These are phyloP conservation scores for Drosophila lacteicornis DNA, from an alignment of 1,140 invertebrate genomes.

Conservation along the genomic window DNA sequence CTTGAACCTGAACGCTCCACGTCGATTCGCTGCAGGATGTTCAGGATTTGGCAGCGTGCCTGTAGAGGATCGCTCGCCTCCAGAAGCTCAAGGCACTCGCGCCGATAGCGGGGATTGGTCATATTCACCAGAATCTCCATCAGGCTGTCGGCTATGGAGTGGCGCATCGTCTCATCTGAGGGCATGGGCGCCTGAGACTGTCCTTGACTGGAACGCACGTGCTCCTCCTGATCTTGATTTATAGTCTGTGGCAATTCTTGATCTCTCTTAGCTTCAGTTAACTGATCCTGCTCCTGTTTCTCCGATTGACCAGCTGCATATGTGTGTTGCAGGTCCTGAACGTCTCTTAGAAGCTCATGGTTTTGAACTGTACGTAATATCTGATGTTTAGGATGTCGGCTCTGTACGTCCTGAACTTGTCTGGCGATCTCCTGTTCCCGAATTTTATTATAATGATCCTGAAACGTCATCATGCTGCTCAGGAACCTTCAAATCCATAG, in stretches of 20 bases:
- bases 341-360: too few species aligned
- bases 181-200: conserved; percentile 37
- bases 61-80: conserved; percentile 41
- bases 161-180: conserved; percentile 54
- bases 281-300: too few species aligned
- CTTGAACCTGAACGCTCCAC: conserved; percentile 10
- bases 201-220: not conserved
- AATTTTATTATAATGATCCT: not conserved
- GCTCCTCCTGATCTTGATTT: not conserved
- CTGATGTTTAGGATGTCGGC: too few species aligned
- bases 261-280: too few species aligned
- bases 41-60: conserved; percentile 49
- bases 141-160: conserved; percentile 58
- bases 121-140: conserved; percentile 69
- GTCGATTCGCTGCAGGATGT: conserved; percentile 47
- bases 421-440: too few species aligned
- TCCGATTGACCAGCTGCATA: not conserved
- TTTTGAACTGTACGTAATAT: too few species aligned
- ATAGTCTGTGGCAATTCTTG: too few species aligned
- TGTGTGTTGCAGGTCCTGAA: too few species aligned
- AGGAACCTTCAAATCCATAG: not conserved
- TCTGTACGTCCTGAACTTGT: too few species aligned
- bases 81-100: conserved; percentile 56
- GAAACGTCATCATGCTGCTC: not conserved
- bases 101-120: conserved; percentile 20